Evolutionary conservation across 2,113 vertebrate species (phyloP).

Genomic region (Melanerpes aurifrons): DNA sequence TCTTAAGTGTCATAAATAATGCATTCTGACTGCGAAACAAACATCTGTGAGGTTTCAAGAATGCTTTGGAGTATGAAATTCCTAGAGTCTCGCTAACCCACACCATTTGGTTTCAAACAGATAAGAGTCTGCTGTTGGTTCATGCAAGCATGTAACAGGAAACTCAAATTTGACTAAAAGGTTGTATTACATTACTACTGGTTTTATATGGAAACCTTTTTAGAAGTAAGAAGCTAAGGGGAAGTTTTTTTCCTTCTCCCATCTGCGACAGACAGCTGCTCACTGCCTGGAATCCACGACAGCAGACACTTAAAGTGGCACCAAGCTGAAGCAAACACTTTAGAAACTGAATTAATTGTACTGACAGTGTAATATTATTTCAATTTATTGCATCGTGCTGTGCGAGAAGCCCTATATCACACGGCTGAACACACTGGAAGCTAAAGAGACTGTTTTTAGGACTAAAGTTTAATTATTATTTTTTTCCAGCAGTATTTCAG

Average conservation of each 20-base stretch:
- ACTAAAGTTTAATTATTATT: not conserved
- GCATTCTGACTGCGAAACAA: not conserved
- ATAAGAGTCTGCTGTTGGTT: not conserved
- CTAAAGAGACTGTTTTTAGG: not conserved
- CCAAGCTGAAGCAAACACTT: conserved; percentile 1
- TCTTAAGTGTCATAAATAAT: conserved; percentile 10
- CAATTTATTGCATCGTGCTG: not conserved
- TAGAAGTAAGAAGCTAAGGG: conserved; percentile 33
- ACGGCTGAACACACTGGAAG: not conserved
- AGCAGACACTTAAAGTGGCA: conserved; percentile 45
- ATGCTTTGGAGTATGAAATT: conserved; percentile 14
- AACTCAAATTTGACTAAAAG: conserved; percentile 52
- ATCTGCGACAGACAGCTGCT: conserved; percentile 47
- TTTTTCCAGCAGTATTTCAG: not conserved
- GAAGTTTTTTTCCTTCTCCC: conserved; percentile 7
- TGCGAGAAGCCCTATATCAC: not conserved
- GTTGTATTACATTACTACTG: conserved; percentile 18
- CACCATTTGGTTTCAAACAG: not conserved
- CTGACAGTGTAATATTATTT: not conserved
- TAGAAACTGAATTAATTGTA: not conserved
- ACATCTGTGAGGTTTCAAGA: not conserved
- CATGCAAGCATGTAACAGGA: conserved; percentile 22
- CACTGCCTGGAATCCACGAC: conserved; percentile 25
- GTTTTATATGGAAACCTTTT: conserved; percentile 44
- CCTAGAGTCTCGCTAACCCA: not conserved